phyloP scores from a whole-genome alignment of 2,888 invertebrate genomes.

The Pandemis cinnamomeana region DNA sequence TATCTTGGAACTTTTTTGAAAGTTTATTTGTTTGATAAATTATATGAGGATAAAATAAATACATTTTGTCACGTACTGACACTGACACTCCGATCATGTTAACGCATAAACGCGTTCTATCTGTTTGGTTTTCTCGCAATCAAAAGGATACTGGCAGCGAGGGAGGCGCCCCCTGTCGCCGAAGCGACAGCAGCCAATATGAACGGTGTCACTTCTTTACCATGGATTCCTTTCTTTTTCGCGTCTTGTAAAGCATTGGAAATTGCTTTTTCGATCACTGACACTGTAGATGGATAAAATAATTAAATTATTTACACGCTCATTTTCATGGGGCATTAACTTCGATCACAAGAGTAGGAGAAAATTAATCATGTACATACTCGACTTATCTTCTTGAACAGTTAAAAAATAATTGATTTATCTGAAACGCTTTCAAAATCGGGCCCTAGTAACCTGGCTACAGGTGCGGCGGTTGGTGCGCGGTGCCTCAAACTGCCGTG shows the following conservation, averaged over 20 bases:
- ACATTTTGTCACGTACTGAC: neutral
- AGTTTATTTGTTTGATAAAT: too few species aligned
- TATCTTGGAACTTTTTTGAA: too few species aligned
- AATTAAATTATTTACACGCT: neutral
- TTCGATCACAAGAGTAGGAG: too few species aligned
- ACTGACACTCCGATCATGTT: neutral
- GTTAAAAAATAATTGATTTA: too few species aligned
- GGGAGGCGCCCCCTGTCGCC: constrained; percentile 92
- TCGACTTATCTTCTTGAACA: too few species aligned
- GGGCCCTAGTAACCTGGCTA: too few species aligned
- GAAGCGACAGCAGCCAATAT: constrained; percentile 90
- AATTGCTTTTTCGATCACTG: constrained; percentile 88
- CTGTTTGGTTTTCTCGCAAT: constrained; percentile 3
- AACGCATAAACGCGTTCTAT: neutral
- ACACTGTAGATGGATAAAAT: constrained; percentile 60
- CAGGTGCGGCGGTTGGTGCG: too few species aligned
- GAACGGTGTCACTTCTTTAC: constrained; percentile 97
- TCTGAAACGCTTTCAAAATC: too few species aligned
- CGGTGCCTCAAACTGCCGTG: too few species aligned
- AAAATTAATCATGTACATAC: too few species aligned
- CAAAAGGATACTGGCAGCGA: constrained; percentile 92
- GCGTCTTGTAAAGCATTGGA: constrained; percentile 87
- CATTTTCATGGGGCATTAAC: neutral
- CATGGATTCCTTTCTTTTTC: constrained; percentile 85
- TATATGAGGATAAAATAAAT: too few species aligned